Percentiles rank a stretch among this genome's conserved stretches.
phyloP scores from a whole-genome alignment of 2,888 invertebrate genomes.

The Leptopilina drosophilae region DNA sequence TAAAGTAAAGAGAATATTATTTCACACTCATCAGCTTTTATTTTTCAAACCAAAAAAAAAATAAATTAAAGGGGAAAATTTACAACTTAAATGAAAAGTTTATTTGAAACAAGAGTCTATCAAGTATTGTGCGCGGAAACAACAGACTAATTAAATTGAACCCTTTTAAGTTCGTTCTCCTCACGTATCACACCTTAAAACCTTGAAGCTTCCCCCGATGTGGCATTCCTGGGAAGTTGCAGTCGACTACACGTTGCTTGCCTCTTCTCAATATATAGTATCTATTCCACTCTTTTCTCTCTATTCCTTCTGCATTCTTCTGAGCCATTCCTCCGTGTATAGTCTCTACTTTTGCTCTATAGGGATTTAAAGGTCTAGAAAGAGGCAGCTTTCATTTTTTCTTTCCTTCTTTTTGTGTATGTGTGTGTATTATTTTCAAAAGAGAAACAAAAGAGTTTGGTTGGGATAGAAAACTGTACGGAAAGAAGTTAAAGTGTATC shows the following conservation, averaged over 20 bases:
- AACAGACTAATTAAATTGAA: slow-evolving; percentile 25
- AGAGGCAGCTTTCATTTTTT: not conserved
- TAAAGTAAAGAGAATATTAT: no score
- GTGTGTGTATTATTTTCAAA: not conserved
- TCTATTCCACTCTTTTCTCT: not conserved
- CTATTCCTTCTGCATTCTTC: not conserved
- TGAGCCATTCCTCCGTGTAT: slow-evolving; percentile 2
- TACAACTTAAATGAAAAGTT: slow-evolving; percentile 4
- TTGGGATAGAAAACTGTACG: not conserved
- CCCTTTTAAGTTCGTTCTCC: slow-evolving; percentile 24
- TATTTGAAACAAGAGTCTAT: slow-evolving; percentile 6
- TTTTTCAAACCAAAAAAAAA: no score
- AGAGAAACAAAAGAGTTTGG: not conserved
- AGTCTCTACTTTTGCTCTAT: not conserved
- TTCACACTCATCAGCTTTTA: no score
- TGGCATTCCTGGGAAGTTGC: slow-evolving; percentile 27
- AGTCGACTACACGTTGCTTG: not conserved
- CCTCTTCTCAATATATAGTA: not conserved
- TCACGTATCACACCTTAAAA: slow-evolving; percentile 25
- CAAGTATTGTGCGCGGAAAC: not conserved
- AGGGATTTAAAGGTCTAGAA: not conserved
- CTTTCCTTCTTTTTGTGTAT: not conserved
- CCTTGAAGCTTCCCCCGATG: slow-evolving; percentile 13
- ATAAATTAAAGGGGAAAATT: not conserved
- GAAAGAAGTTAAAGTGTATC: slow-evolving; percentile 2